A percentile compares a stretch with the other conserved stretches of the same genome.
Evolutionary conservation across 2,113 vertebrate species (phyloP).

Genomic region (Brachypteracias leptosomus): DNA sequence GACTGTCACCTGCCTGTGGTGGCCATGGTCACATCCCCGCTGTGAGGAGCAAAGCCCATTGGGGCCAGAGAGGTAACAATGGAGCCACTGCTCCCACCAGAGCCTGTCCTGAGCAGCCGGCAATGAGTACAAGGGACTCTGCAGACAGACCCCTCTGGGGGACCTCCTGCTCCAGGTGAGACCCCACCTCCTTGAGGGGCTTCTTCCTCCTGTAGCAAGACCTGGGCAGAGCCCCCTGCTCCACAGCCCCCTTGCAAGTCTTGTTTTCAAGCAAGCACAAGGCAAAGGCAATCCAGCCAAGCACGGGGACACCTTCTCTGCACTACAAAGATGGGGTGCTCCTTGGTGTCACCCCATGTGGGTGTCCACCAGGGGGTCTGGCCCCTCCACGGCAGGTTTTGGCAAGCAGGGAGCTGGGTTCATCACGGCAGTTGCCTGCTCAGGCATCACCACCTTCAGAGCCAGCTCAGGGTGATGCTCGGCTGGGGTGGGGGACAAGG

Average conservation of each 20-base stretch:
- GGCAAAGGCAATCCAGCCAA: neutral
- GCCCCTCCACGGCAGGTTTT: neutral
- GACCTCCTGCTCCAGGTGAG: neutral
- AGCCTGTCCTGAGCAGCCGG: neutral
- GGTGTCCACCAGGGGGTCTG: neutral
- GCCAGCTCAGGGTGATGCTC: neutral
- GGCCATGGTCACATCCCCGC: neutral
- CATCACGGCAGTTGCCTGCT: neutral
- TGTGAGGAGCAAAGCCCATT: neutral
- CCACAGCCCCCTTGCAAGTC: neutral
- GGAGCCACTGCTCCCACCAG: neutral
- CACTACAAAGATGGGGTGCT: neutral
- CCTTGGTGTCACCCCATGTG: fast-evolving
- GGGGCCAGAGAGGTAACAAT: neutral
- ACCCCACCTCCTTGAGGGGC: neutral
- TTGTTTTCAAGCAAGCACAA: slow-evolving; percentile 15
- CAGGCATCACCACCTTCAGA: neutral
- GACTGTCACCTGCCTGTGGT: neutral
- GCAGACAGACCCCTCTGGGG: neutral
- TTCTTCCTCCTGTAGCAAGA: neutral
- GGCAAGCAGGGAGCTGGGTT: slow-evolving; percentile 17
- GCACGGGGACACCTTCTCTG: fast-evolving
- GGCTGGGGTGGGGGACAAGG: neutral
- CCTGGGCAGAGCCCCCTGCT: neutral
- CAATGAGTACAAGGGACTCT: neutral